Evolutionary conservation across 2,888 invertebrate genomes (phyloP).

Genomic region (Drosophila merina): DNA sequence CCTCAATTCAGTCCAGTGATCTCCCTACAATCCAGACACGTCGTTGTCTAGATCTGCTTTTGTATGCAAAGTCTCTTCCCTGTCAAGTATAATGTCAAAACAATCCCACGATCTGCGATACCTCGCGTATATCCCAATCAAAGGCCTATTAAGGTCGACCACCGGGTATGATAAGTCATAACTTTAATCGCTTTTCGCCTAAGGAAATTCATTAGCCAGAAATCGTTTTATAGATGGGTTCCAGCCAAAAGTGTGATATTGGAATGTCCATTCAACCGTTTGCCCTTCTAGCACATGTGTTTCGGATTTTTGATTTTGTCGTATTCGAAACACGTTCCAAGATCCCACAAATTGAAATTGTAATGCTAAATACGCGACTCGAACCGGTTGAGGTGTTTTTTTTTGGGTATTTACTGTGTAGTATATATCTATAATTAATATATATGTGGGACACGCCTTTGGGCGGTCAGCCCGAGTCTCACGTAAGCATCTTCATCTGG

Average conservation of each 20-base stretch:
- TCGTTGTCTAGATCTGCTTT: constrained; percentile 33
- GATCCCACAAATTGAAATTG: constrained; percentile 65
- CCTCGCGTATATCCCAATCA: constrained; percentile 24
- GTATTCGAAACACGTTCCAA: constrained; percentile 69
- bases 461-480: constrained; percentile 52
- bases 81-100: constrained; percentile 42
- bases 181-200: constrained; percentile 52
- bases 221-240: constrained; percentile 10
- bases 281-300: constrained; percentile 62
- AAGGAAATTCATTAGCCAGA: constrained; percentile 35
- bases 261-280: constrained; percentile 37
- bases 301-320: constrained; percentile 5
- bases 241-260: constrained; percentile 14
- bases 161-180: constrained; percentile 33
- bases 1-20: no score
- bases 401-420: constrained; percentile 57
- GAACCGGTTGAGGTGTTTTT: constrained; percentile 16
- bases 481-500: constrained; percentile 63
- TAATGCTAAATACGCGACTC: constrained; percentile 58
- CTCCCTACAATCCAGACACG: neutral
- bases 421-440: constrained; percentile 41
- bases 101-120: constrained; percentile 34
- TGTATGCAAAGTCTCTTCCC: constrained; percentile 50
- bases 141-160: constrained; percentile 25
- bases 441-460: constrained; percentile 56